Conservation (phyloP, 1,140 invertebrate genomes). For the Brachionus asplanchnoidis region DNA sequence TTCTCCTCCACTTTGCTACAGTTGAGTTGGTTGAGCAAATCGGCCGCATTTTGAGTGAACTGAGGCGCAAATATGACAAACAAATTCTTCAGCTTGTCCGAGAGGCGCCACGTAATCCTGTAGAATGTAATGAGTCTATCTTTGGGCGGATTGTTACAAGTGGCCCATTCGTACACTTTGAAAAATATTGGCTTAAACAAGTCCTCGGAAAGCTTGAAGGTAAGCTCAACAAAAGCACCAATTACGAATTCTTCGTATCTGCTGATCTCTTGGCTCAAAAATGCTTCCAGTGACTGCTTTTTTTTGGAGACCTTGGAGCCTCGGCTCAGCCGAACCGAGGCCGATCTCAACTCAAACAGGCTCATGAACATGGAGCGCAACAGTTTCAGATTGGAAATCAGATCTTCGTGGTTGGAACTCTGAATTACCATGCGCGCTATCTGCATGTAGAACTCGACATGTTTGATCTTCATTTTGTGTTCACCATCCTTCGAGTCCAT, state of each 20-base stretch:
- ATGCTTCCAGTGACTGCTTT: background rate
- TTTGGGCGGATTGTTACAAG: conserved; percentile 60
- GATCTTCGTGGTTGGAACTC: conserved; percentile 14
- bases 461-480: conserved; percentile 19
- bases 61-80: conserved; percentile 82
- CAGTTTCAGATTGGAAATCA: background rate
- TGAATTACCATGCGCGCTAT: background rate
- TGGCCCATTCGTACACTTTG: conserved; percentile 75
- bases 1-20: background rate
- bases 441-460: conserved; percentile 26
- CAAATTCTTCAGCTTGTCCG: conserved; percentile 74
- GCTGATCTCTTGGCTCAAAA: background rate
- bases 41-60: conserved; percentile 72
- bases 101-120: conserved; percentile 55
- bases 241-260: conserved; percentile 68
- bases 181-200: conserved; percentile 79
- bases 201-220: conserved; percentile 79
- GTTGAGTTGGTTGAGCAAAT: conserved; percentile 60
- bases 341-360: background rate
- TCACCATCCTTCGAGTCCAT: background rate
- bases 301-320: background rate
- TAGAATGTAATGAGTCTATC: conserved; percentile 72
- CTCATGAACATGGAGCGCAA: conserved; percentile 18
- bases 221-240: conserved; percentile 68
- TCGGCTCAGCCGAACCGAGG: background rate